Conservation (phyloP, 2,113 vertebrate genomes). For the Centropus unirufus region DNA sequence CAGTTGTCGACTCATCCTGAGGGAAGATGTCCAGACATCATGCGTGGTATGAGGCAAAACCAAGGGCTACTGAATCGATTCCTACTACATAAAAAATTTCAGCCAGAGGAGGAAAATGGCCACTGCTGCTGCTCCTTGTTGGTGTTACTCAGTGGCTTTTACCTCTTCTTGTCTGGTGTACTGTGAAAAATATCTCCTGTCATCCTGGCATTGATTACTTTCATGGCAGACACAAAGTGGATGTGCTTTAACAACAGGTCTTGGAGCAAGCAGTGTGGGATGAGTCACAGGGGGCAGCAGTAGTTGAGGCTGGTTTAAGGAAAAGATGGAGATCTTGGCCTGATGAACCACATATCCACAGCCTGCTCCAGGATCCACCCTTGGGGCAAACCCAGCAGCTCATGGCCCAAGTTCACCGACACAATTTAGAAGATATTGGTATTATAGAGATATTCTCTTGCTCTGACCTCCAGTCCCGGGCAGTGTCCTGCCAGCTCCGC, state of each 20-base stretch:
- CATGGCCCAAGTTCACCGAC: background rate
- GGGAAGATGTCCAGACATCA: rapidly evolving
- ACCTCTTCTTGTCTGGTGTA: background rate
- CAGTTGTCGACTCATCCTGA: background rate
- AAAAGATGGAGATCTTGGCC: background rate
- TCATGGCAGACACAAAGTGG: rapidly evolving
- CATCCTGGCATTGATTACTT: background rate
- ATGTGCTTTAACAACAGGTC: background rate
- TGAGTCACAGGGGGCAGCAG: background rate
- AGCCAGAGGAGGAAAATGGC: background rate
- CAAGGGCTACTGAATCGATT: background rate
- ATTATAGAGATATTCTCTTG: background rate
- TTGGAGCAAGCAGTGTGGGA: too few species aligned
- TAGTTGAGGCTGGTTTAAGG: background rate
- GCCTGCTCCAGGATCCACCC: background rate
- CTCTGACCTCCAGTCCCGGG: rapidly evolving
- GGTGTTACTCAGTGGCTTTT: background rate
- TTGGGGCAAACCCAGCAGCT: background rate
- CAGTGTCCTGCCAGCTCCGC: background rate
- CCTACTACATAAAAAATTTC: background rate
- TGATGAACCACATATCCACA: background rate
- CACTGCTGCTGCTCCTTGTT: background rate
- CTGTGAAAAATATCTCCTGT: background rate
- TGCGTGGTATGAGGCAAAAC: background rate
- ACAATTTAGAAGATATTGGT: background rate